phyloP scores from a whole-genome alignment of 2,113 vertebrate genomes.

The Pao palembangensis region DNA sequence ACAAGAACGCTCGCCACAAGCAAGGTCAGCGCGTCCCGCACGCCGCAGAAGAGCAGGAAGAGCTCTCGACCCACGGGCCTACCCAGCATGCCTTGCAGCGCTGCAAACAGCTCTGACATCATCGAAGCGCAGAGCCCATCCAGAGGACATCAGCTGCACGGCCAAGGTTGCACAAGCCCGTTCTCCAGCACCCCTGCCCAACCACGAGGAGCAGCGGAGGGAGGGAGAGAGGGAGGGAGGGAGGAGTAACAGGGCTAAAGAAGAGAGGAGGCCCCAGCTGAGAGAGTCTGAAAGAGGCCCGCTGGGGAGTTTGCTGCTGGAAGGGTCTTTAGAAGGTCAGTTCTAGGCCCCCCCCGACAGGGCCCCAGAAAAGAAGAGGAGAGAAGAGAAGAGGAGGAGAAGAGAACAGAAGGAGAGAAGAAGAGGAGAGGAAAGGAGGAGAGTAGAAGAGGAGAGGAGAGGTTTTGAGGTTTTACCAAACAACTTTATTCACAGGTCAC shows the following conservation, averaged over 20 bases:
- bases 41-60: conserved; percentile 33
- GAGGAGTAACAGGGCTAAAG: not conserved
- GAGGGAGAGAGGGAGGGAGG: not conserved
- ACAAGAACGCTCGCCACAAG: not conserved
- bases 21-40: conserved; percentile 10
- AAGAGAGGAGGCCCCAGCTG: conserved; percentile 31
- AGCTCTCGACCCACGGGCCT: conserved; percentile 49
- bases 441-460: no score
- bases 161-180: conserved; percentile 67
- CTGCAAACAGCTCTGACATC: conserved; percentile 66
- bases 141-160: conserved; percentile 62
- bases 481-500: no score
- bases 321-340: conserved; percentile 64
- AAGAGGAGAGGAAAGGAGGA: not conserved
- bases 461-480: no score
- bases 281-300: conserved; percentile 57
- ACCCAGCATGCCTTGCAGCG: conserved; percentile 67
- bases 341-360: conserved; percentile 50
- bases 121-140: conserved; percentile 60
- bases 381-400: not conserved
- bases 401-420: conserved; percentile 2
- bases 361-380: conserved; percentile 36
- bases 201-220: conserved; percentile 30
- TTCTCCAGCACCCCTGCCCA: conserved; percentile 42
- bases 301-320: conserved; percentile 45